Conservation (phyloP, 2,888 invertebrate genomes). For the Arrhopalites spinosus region DNA sequence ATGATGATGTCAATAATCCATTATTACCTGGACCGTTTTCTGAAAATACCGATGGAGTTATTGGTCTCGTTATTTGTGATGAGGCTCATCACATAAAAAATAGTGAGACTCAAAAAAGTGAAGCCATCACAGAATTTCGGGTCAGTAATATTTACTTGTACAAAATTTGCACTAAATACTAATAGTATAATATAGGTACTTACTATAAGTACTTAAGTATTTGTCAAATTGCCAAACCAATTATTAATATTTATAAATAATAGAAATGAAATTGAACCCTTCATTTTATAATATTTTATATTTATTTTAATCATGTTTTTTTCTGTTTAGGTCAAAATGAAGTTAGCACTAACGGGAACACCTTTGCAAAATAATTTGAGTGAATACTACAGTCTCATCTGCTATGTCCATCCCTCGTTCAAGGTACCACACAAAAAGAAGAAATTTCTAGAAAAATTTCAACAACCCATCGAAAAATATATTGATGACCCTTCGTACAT, state of each 20-base stretch:
- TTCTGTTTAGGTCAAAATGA: background rate
- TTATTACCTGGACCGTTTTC: background rate
- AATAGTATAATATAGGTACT: too few species aligned
- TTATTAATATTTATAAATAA: too few species aligned
- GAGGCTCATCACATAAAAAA: conserved; percentile 1
- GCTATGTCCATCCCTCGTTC: background rate
- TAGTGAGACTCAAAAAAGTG: background rate
- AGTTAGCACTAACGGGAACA: background rate
- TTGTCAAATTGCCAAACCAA: too few species aligned
- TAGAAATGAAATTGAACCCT: too few species aligned
- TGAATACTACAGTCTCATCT: background rate
- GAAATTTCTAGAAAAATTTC: background rate
- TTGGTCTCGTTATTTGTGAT: background rate
- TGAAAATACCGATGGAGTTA: background rate
- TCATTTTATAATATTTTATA: too few species aligned
- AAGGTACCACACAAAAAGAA: background rate
- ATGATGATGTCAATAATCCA: background rate
- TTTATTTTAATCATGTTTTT: too few species aligned
- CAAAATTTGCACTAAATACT: too few species aligned
- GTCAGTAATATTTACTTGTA: too few species aligned
- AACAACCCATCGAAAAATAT: background rate
- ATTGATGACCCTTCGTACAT: background rate
- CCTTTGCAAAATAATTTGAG: background rate
- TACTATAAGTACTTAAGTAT: too few species aligned
- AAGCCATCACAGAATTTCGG: background rate